Evolutionary conservation across 1,140 invertebrate genomes (phyloP), one percentile per base, ranked within the genome.

Genomic region (Saccostrea glomerata): DNA sequence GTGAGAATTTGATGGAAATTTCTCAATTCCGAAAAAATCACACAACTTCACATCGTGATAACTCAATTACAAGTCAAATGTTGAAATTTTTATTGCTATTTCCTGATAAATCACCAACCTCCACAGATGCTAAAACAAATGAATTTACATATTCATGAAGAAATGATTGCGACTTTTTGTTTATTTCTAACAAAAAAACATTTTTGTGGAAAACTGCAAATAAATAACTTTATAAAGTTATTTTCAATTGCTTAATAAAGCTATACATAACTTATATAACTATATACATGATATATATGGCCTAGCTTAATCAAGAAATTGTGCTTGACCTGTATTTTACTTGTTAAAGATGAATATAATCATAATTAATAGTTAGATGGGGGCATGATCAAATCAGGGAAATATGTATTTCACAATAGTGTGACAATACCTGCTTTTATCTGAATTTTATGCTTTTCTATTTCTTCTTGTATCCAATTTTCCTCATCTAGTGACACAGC

Each of bases 391-490:
- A 4, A 7, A 47, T 47, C 9, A 1, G 47, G 47, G 47, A 9
- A 36, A 47, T 47, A 47, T 60, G 13, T 17, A 15, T 17, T 1
- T 60, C 4, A n/a, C n/a, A 36, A 36, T 36, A 36, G 30, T 36
- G 30, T 36, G 17, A 63, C 58, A 5, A n/a, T 77, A 77, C 70
- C 70, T 77, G 70, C 70, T 36, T 9, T 30, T 15, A 77, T 77
- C 25, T 77, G 25, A 77, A 77, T 77, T 77, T 77, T 25, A 3
- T 77, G 70, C 11, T 77, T 77, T 77, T 77, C 70, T 40, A 77
- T 25, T 77, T 77, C 70, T 77, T 77, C 70, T 12, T 77, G 70
- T 36, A 77, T 77, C 70, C 70, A 77, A 36, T 30, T 77, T 36
- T 77, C 70, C 25, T 36, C 25, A 13, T 77, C 70, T 40, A 17